Conservation (phyloP, 1,140 invertebrate genomes). For the Drosophila teissieri region DNA sequence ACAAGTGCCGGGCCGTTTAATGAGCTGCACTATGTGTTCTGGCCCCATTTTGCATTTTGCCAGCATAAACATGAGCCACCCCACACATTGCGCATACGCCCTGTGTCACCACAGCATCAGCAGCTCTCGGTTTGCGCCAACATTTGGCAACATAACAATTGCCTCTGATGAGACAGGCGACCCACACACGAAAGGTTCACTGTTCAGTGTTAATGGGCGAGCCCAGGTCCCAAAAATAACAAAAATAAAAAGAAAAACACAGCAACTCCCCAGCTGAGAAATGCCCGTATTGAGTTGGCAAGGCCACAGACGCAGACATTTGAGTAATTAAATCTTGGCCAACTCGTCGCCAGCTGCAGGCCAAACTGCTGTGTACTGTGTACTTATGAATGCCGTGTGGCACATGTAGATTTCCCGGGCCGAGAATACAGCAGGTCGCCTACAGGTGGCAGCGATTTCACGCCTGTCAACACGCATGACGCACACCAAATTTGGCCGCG, state of each 20-base stretch:
- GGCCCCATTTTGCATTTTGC: conserved; percentile 1
- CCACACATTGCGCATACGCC: conserved; percentile 50
- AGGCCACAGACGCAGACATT: conserved; percentile 63
- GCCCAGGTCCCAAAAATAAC: conserved; percentile 56
- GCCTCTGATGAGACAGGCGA: conserved; percentile 27
- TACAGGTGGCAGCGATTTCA: conserved; percentile 65
- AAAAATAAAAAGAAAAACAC: conserved; percentile 24
- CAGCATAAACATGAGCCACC: conserved; percentile 11
- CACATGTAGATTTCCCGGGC: conserved; percentile 46
- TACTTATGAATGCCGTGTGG: conserved; percentile 2
- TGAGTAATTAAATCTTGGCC: conserved; percentile 77
- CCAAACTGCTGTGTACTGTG: conserved; percentile 11
- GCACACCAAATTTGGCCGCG: conserved; percentile 50
- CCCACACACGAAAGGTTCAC: conserved; percentile 68
- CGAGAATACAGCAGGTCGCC: conserved; percentile 51
- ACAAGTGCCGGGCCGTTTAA: conserved; percentile 27
- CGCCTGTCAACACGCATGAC: conserved; percentile 70
- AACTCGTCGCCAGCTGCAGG: conserved; percentile 46
- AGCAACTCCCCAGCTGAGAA: conserved; percentile 18
- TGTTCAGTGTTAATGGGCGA: conserved; percentile 80
- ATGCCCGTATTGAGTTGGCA: conserved; percentile 47
- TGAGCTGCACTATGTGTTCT: conserved; percentile 23
- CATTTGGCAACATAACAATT: conserved; percentile 43
- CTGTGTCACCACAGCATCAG: conserved; percentile 39
- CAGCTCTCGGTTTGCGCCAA: conserved; percentile 16